Percentiles rank a stretch among this genome's conserved stretches.
Evolutionary conservation across 2,888 invertebrate genomes (phyloP).

Genomic region (Drosophila planitibia): DNA sequence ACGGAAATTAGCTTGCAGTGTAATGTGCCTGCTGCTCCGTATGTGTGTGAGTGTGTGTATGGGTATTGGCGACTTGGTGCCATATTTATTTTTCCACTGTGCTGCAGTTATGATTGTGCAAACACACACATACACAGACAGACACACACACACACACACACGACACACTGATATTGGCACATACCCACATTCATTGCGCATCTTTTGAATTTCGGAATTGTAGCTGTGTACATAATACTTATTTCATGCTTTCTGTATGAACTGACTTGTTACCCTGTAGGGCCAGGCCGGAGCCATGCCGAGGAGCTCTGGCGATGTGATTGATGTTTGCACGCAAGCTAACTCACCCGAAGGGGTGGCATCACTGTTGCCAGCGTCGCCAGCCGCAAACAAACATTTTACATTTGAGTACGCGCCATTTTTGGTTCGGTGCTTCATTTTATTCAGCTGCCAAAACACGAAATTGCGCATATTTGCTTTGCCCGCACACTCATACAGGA

Average conservation of each 20-base stretch:
- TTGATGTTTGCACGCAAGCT: constrained; percentile 68
- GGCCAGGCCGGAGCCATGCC: constrained; percentile 6
- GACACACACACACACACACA: constrained; percentile 19
- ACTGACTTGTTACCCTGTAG: constrained; percentile 44
- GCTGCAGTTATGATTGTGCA: constrained; percentile 77
- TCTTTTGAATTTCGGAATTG: constrained; percentile 69
- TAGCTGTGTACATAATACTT: constrained; percentile 58
- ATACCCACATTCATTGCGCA: constrained; percentile 64
- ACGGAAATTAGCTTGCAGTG: constrained; percentile 77
- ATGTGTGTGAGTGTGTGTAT: constrained; percentile 32
- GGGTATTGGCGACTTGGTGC: constrained; percentile 45
- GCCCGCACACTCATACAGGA: constrained; percentile 19
- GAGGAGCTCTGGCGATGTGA: constrained; percentile 49
- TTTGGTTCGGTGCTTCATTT: constrained; percentile 69
- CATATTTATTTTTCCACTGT: constrained; percentile 78
- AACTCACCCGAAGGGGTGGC: constrained; percentile 31
- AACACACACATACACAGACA: constrained; percentile 35
- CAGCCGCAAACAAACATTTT: constrained; percentile 78
- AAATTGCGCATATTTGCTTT: constrained; percentile 79
- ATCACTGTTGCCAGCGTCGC: background rate
- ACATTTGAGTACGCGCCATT: constrained; percentile 78
- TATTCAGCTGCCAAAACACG: constrained; percentile 75
- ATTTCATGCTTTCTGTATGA: constrained; percentile 50
- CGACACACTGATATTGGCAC: constrained; percentile 37
- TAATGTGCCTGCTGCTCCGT: constrained; percentile 31